Base-by-base conservation (phyloP, 2,113 vertebrate genomes). In the Leptosomus discolor region DNA sequence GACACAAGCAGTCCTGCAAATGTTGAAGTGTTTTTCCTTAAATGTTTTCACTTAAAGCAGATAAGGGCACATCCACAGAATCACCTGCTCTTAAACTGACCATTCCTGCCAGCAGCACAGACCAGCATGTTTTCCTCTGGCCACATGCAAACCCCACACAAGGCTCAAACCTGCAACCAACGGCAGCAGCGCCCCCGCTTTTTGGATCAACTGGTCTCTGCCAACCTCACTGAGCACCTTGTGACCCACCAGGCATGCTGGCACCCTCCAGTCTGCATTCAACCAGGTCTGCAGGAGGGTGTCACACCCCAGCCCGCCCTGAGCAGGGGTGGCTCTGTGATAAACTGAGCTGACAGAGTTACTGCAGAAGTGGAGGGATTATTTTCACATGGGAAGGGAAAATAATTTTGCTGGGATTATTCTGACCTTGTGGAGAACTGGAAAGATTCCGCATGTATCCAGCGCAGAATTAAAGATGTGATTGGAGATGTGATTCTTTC, bases 391-490 rank as follows among this genome's bases (percentile, higher is more conserved):
- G 58, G 43, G 54, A 84, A 87, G 41, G 58, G 54, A 73, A 94
- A 84, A 60, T 15, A 64, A 69, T 48, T 80, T 50, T 69, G 45
- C 29, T 76, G 16, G 29, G 48, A 93, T 4, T 56, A 18, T 50
- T 84, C 93, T 32, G 92, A 92, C 78, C 91, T 93, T 73, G 60
- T 43, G 54, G 53, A 0, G 15, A 94, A 77, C 64, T 15, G 54
- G 53, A 26, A 90, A 46, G 68, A 57, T 88, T 43, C 6, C 2
- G 70, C 39, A 50, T 1, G 1, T 11, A 15, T 53, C 58, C 93
- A 93, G 45, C 0, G 1, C 36, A 30, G 77, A 53, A 46, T 46
- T 51, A 73, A 43, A 6, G 4, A 27, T 48, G 24, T 0, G 2
- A 27, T 43, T 50, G 0, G 0, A 80, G 51, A 16, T 32, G 37